A percentile compares a stretch with the other conserved stretches of the same genome.
These are phyloP conservation scores for Dendrocopos noguchii DNA, from an alignment of 2,113 vertebrate genomes.

Conservation along the genomic window DNA sequence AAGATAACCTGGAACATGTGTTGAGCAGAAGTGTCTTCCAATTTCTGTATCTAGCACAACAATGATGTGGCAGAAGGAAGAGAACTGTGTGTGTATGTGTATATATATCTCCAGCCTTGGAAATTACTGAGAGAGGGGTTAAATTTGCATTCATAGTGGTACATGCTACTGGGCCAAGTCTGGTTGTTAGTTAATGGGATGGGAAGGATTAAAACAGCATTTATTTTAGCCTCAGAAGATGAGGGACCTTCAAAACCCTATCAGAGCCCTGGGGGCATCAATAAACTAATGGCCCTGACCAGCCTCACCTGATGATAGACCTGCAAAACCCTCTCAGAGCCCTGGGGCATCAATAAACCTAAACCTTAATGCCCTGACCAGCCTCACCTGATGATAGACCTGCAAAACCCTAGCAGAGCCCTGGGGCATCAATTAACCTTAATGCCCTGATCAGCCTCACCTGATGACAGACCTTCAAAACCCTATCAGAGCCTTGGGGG, in stretches of 20 bases:
- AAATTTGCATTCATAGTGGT: background rate
- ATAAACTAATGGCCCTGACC: too few species aligned
- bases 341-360: background rate
- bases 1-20: background rate
- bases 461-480: background rate
- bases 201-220: background rate
- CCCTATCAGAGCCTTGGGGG: too few species aligned
- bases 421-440: background rate
- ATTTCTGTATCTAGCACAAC: background rate
- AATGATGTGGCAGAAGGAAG: background rate
- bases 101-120: background rate
- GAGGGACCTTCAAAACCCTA: background rate
- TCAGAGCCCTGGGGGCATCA: too few species aligned
- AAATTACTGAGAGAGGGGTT: background rate
- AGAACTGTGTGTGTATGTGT: too few species aligned
- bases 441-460: background rate
- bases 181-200: background rate
- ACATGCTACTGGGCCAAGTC: background rate
- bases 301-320: too few species aligned
- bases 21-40: background rate
- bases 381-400: too few species aligned
- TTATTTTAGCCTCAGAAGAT: background rate
- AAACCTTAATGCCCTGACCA: background rate
- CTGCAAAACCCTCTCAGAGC: too few species aligned
- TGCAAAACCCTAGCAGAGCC: background rate